These are phyloP conservation scores for Campaea margaritaria DNA, from an alignment of 2,888 invertebrate genomes.

Conservation along the genomic window DNA sequence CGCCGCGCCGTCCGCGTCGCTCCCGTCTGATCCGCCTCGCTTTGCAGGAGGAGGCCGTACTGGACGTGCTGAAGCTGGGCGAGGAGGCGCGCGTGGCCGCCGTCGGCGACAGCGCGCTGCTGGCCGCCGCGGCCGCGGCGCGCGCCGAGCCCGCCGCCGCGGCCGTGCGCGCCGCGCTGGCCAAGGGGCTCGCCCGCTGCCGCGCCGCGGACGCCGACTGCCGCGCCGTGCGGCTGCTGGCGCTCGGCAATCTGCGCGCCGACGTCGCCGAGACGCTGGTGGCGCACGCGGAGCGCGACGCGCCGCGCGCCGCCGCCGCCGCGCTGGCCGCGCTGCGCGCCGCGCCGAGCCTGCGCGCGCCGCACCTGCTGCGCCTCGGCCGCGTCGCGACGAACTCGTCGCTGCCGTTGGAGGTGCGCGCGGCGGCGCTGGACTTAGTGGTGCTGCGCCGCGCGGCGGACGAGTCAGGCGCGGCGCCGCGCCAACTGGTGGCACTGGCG, in stretches of 20 bases:
- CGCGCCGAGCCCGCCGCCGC: constrained; percentile 33
- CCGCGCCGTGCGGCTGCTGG: constrained; percentile 49
- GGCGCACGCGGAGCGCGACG: constrained; percentile 48
- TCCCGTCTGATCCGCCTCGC: constrained; percentile 37
- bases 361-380: constrained; percentile 39
- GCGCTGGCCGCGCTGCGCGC: constrained; percentile 48
- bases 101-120: constrained; percentile 47
- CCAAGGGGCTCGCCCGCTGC: constrained; percentile 59
- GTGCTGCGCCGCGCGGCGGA: constrained; percentile 33
- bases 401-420: constrained; percentile 54
- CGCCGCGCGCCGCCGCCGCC: constrained; percentile 28
- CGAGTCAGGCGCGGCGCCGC: constrained; percentile 43
- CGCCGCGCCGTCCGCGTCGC: constrained; percentile 20
- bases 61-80: constrained; percentile 48
- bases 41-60: constrained; percentile 41
- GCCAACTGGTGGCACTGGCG: constrained; percentile 45
- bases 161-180: constrained; percentile 50
- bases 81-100: constrained; percentile 44
- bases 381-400: constrained; percentile 43
- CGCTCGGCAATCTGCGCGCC: constrained; percentile 65
- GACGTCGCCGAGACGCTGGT: constrained; percentile 54
- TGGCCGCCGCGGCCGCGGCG: constrained; percentile 47
- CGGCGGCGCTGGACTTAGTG: constrained; percentile 59
- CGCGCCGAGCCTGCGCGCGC: constrained; percentile 26
- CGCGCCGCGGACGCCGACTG: constrained; percentile 41